A percentile compares a stretch with the other conserved stretches of the same genome.
These are phyloP conservation scores for Hafferia zeledoni DNA, from an alignment of 2,797 vertebrate species.

Conservation along the genomic window DNA sequence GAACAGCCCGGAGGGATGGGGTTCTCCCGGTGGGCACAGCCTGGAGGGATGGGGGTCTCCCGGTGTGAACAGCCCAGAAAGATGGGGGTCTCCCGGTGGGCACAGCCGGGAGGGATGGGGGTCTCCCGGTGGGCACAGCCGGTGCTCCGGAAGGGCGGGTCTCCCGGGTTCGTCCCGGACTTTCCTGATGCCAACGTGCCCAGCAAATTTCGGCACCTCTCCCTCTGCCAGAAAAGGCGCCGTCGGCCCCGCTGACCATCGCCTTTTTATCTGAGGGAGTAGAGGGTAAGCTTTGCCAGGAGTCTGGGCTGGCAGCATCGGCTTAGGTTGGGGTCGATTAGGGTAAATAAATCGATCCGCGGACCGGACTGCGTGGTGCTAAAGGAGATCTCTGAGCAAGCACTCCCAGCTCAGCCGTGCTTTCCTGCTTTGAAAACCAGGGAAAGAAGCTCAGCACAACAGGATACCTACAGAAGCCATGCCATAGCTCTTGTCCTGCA, in stretches of 20 bases:
- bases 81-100: not conserved
- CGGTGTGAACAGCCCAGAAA: not conserved
- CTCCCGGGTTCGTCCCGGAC: no score
- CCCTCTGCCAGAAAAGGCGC: not conserved
- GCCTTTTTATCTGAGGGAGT: not conserved
- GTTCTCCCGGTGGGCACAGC: not conserved
- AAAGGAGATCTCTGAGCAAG: not conserved
- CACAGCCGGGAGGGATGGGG: not conserved
- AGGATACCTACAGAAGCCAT: not conserved
- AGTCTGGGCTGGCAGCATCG: not conserved
- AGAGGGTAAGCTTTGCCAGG: not conserved
- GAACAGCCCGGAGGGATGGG: not conserved
- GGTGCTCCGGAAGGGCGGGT: not conserved
- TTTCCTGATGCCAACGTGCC: not conserved
- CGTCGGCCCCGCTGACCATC: not conserved
- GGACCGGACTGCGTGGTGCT: accelerated
- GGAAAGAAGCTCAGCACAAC: not conserved
- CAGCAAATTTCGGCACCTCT: accelerated
- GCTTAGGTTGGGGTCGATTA: not conserved
- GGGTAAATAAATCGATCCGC: accelerated
- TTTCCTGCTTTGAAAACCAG: not conserved
- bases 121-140: not conserved
- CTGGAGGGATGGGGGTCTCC: not conserved
- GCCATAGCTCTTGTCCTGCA: not conserved
- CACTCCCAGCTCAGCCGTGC: accelerated